Base-by-base conservation (phyloP, 2,797 vertebrate species). In the Smutsia temminckii region DNA sequence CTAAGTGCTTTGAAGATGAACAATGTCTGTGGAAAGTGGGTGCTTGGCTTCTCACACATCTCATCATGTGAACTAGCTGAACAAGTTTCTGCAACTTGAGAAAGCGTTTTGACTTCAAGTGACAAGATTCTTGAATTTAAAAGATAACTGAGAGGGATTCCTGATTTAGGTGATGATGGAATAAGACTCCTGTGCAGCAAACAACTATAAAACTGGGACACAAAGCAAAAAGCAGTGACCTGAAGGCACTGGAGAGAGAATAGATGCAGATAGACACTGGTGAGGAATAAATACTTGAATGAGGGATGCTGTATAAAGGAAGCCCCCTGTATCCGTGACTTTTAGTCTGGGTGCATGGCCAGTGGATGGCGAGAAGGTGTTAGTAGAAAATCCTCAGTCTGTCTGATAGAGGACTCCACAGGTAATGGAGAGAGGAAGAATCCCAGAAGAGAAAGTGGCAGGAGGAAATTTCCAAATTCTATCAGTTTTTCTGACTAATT, bases 1-100 rank as follows among this genome's bases (percentile, higher is more conserved):
- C 4, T 75, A 94, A 80, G 25, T 72, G n/a, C 40, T 91, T 88
- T 93, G 78, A 85, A 78, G 75, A 83, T 11, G 81, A 94, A 91
- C 18, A 88, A 68, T 78, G 57, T 13, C 21, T 85, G 0, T 23
- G 51, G 17, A 88, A 78, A 78, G 68, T 10, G 46, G 46, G 51
- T 23, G 85, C 46, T 46, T 46, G 29, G 18, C 55, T 53, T 77
- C 37, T 55, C 46, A 59, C 63, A 85, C 86, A 81, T 85, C 80
- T 91, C 46, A 83, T 55, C 34, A 14, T 29, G 27, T 40, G 34
- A 74, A 66, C 34, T 40, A 89, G 59, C 23, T 89, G 55, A 85
- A 69, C 20, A 95, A 85, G n/a, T 79, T 46, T 93, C 79, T 94
- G 10, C 0, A 18, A 74, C 37, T 59, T 4, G 63, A 63, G 42